Conservation (phyloP, 1,140 invertebrate genomes). For the Sinonovacula constricta region DNA sequence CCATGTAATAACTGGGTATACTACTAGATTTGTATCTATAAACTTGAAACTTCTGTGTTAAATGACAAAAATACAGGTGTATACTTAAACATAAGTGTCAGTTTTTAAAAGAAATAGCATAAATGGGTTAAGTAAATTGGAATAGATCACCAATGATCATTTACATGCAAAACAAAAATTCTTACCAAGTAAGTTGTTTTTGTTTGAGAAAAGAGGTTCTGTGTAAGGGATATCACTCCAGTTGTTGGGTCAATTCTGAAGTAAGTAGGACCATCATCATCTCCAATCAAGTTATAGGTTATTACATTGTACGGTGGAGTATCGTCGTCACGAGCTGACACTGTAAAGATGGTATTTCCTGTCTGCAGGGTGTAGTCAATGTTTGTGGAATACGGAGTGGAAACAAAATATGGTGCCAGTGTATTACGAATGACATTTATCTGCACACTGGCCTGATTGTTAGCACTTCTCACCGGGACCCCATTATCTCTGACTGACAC, state of each 20-base stretch:
- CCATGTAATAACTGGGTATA: no score
- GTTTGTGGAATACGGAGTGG: constrained; percentile 71
- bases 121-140: no score
- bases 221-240: constrained; percentile 47
- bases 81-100: no score
- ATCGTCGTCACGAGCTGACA: constrained; percentile 59
- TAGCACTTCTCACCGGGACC: not conserved
- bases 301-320: constrained; percentile 48
- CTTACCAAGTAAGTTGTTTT: constrained; percentile 56
- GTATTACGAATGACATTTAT: constrained; percentile 35
- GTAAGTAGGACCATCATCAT: constrained; percentile 61
- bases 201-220: constrained; percentile 38
- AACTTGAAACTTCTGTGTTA: no score
- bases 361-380: constrained; percentile 49
- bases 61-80: no score
- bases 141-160: no score
- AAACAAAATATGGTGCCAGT: constrained; percentile 74
- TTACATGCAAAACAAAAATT: no score
- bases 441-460: constrained; percentile 20
- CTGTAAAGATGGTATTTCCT: constrained; percentile 53
- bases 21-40: no score
- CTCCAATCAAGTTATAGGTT: constrained; percentile 66
- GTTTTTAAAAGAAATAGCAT: no score
- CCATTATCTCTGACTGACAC: constrained; percentile 36
- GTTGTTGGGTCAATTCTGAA: constrained; percentile 52